A percentile compares a stretch with the other conserved stretches of the same genome.
Evolutionary conservation across 2,113 vertebrate genomes (phyloP).

Genomic region (Mesitornis unicolor): DNA sequence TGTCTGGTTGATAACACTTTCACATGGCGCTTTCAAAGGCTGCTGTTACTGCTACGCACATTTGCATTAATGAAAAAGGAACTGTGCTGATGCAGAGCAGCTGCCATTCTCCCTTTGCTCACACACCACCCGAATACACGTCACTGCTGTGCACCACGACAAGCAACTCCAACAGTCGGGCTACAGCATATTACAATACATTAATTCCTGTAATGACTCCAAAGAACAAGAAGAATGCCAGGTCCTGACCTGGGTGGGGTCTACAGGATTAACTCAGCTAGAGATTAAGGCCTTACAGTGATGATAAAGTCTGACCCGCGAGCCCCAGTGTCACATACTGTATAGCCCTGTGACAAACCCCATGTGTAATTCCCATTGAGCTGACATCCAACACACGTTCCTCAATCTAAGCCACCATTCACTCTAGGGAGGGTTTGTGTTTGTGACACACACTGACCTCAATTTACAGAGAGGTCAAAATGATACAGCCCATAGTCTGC

Average conservation of each 20-base stretch:
- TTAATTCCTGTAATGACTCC: neutral
- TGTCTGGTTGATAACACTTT: neutral
- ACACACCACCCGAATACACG: neutral
- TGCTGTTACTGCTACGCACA: neutral
- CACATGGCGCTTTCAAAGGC: neutral
- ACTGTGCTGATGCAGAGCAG: neutral
- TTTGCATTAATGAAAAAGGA: neutral
- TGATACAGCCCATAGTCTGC: conserved; percentile 10
- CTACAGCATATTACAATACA: neutral
- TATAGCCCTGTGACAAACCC: conserved; percentile 63
- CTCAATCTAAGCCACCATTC: neutral
- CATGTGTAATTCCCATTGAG: conserved; percentile 68
- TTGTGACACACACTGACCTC: conserved; percentile 70
- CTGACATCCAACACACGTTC: conserved; percentile 42
- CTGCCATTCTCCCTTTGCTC: neutral
- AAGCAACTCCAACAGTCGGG: neutral
- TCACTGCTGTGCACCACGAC: neutral
- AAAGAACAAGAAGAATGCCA: conserved; percentile 52
- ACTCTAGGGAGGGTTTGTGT: conserved; percentile 46
- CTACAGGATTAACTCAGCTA: conserved; percentile 40
- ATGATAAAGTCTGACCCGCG: conserved; percentile 55
- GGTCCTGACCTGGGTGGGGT: conserved; percentile 57
- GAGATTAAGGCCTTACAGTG: conserved; percentile 16
- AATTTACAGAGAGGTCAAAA: conserved; percentile 67
- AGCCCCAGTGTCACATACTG: conserved; percentile 41